Evolutionary conservation across 2,888 invertebrate species (phyloP).

Genomic region (Meganola albula): DNA sequence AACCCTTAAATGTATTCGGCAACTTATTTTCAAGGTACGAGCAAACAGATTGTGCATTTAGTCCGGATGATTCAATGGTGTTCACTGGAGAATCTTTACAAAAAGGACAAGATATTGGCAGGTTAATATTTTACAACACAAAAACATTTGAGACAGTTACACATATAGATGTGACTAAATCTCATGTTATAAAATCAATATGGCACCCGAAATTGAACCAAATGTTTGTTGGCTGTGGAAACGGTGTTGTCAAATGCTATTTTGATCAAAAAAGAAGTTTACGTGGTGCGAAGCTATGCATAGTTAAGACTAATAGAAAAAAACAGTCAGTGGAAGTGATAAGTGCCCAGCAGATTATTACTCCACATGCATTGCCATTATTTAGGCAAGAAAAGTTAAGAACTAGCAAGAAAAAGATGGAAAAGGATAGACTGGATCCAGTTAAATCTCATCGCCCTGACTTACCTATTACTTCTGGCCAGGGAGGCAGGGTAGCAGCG

Average conservation of each 20-base stretch:
- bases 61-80: conserved; percentile 93
- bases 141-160: conserved; percentile 85
- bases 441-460: conserved; percentile 90
- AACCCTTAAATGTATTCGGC: conserved; percentile 82
- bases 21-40: conserved; percentile 90
- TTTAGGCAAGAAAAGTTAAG: conserved; percentile 95
- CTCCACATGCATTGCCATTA: conserved; percentile 96
- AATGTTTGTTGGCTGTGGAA: conserved; percentile 93
- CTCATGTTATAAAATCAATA: conserved; percentile 90
- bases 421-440: conserved; percentile 92
- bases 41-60: conserved; percentile 89
- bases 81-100: conserved; percentile 91
- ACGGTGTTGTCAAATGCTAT: conserved; percentile 92
- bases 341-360: conserved; percentile 94
- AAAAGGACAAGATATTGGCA: conserved; percentile 80
- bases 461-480: conserved; percentile 91
- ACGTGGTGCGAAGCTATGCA: conserved; percentile 94
- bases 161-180: conserved; percentile 85
- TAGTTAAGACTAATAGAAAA: conserved; percentile 87
- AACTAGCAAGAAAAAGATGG: conserved; percentile 92
- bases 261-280: conserved; percentile 93
- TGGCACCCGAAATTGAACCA: conserved; percentile 99
- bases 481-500: conserved; percentile 95
- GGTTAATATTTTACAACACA: conserved; percentile 87
- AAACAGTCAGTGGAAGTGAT: conserved; percentile 91